Evolutionary conservation across 2,113 vertebrate genomes (phyloP).

Genomic region (Trematocara zebra): DNA sequence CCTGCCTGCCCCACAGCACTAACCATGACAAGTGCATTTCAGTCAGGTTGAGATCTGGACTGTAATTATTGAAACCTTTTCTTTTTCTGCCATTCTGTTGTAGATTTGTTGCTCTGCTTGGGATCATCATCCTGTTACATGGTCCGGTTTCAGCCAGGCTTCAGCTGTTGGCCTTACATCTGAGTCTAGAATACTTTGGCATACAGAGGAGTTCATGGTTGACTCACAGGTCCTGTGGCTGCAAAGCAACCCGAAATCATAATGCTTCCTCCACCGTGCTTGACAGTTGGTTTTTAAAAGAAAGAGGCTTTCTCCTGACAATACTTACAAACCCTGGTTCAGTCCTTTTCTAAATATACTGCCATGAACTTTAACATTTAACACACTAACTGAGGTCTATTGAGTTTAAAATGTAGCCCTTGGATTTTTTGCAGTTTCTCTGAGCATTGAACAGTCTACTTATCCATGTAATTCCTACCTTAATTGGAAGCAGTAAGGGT

Average conservation of each 20-base stretch:
- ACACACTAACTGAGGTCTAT: neutral
- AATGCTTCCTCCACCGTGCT: neutral
- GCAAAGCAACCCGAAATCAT: fast-evolving
- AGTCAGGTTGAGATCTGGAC: neutral
- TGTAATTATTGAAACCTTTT: neutral
- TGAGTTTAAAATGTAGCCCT: neutral
- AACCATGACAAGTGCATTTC: neutral
- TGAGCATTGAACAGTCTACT: neutral
- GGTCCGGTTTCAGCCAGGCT: neutral
- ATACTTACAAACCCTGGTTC: neutral
- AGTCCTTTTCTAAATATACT: neutral
- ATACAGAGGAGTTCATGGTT: neutral
- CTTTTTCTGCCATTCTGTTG: neutral
- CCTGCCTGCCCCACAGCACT: neutral
- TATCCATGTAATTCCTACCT: neutral
- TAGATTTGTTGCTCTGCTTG: neutral
- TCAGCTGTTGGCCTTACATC: neutral
- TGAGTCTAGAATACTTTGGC: neutral
- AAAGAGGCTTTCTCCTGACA: neutral
- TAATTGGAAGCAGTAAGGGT: neutral
- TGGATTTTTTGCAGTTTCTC: fast-evolving
- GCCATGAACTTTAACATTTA: neutral
- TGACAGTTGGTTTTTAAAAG: neutral
- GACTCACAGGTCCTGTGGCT: neutral
- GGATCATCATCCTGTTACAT: neutral